Percentiles rank a stretch among this genome's conserved stretches.
These are phyloP conservation scores for Myotis brandtii DNA, from an alignment of 2,113 vertebrate species.

Conservation along the genomic window DNA sequence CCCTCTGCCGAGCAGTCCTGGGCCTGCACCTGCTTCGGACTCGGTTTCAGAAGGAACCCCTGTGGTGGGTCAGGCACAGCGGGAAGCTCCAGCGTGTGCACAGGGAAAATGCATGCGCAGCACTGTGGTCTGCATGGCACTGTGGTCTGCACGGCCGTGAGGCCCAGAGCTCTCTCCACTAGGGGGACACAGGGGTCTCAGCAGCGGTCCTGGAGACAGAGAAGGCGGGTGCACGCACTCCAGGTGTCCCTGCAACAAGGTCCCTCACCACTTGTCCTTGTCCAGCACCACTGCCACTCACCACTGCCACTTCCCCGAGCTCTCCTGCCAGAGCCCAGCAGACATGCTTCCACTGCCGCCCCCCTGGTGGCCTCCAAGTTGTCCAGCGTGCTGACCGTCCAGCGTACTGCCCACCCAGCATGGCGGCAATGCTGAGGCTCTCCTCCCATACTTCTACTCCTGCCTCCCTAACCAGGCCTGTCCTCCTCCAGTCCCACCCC, in stretches of 20 bases:
- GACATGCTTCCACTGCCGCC: not conserved
- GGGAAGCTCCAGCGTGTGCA: not conserved
- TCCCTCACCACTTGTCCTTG: not conserved
- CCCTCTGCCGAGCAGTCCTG: not conserved
- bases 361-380: not conserved
- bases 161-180: not conserved
- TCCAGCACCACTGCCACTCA: not conserved
- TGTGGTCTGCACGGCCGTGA: not conserved
- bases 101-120: not conserved
- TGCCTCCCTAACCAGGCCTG: not conserved
- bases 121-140: not conserved
- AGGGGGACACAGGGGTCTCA: not conserved
- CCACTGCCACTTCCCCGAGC: not conserved
- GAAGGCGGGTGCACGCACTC: not conserved
- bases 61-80: not conserved
- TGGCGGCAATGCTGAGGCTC: not conserved
- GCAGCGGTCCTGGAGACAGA: not conserved
- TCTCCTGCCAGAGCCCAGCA: not conserved
- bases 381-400: not conserved
- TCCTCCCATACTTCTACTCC: not conserved
- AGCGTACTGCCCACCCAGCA: not conserved
- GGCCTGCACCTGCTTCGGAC: not conserved
- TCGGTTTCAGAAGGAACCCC: not conserved
- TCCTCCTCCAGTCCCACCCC: not conserved
- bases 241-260: fast-evolving